These are phyloP conservation scores for Phrynosoma platyrhinos DNA, from an alignment of 2,113 vertebrate genomes.

Conservation along the genomic window DNA sequence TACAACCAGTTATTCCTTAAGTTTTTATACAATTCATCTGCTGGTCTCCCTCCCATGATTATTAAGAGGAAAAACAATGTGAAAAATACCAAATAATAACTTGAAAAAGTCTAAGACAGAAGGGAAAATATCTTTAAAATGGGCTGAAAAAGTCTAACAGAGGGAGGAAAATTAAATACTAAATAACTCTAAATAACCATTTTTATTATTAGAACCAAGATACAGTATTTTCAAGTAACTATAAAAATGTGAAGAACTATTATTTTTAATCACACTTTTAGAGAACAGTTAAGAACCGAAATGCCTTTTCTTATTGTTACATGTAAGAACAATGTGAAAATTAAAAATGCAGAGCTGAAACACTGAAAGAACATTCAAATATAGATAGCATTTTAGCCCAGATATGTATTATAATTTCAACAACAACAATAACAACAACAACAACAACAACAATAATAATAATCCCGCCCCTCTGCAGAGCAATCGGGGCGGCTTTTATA, in stretches of 20 bases:
- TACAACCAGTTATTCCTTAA: neutral
- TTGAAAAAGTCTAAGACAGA: neutral
- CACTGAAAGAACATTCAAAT: neutral
- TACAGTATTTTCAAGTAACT: neutral
- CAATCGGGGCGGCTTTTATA: too few species aligned
- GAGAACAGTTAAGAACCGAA: neutral
- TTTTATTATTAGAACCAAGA: neutral
- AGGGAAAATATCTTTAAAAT: neutral
- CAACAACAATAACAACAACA: too few species aligned
- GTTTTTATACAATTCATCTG: neutral
- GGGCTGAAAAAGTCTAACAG: too few species aligned
- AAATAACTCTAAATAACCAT: neutral
- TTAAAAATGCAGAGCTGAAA: neutral
- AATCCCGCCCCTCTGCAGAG: too few species aligned
- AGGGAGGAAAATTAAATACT: too few species aligned
- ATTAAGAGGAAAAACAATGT: neutral
- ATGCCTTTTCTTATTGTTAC: neutral
- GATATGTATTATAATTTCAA: too few species aligned
- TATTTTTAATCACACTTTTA: neutral
- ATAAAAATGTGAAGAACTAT: neutral
- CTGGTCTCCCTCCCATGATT: neutral
- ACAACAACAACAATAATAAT: too few species aligned
- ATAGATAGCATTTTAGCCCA: neutral
- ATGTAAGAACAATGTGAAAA: constrained; percentile 11
- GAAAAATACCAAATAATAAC: neutral